Evolutionary conservation across 2,888 invertebrate genomes (phyloP), one percentile per base, ranked within the genome.

Genomic region (Patella depressa): DNA sequence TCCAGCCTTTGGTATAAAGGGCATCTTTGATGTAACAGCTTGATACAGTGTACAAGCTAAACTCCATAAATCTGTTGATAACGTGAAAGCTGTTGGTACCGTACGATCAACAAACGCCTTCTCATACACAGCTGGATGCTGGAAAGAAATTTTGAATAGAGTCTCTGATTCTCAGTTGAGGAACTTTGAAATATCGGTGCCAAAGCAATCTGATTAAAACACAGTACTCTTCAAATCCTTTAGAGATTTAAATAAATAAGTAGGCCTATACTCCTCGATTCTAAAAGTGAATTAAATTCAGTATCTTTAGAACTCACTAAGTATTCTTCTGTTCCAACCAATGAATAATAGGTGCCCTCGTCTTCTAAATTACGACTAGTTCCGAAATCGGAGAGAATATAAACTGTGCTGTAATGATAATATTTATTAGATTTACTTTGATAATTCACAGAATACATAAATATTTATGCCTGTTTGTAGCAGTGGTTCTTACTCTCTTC

Each of bases 261-360:
- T 1, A 45, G 9, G 9, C 45, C 45, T 45, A 1, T 24, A 0
- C 45, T 45, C 45, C 9, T 9, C 9, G 5, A 45, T 7, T 7
- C 45, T 45, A 5, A 5, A 4, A 7, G 9, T 45, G 9, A 45
- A 45, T 45, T 45, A 45, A 9, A 9, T 45, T 45, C 9, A 45
- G 45, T 45, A 45, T 45, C 1, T 45, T 45, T 45, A 45, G n/a
- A 24, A 72, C 85, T 85, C 81, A 92, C 92, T 17, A 98, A 93
- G 91, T 98, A 98, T 91, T 98, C 98, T 90, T 98, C 98, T 0
- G 98, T 98, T 2, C 98, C 98, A 92, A 98, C 98, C 2, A 98
- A 92, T 0, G 97, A 97, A 82, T 96, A 95, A 92, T 98, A 98
- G 85, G 97, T 96, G 89, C 98, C 97, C 89, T 98, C 98, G 24